phyloP scores from a whole-genome alignment of 2,888 invertebrate species.

The Chrysina gloriosa region DNA sequence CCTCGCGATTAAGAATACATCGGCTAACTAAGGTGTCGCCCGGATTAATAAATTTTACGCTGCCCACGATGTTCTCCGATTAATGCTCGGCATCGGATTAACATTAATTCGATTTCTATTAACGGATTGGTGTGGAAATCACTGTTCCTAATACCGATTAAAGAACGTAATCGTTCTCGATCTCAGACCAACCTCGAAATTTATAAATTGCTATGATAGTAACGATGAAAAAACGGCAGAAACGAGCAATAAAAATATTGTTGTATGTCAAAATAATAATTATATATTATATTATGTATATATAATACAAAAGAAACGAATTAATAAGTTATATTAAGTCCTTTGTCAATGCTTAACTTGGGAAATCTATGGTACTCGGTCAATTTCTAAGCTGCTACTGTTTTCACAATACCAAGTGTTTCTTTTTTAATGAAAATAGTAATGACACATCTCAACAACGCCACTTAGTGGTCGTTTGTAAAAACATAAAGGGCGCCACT shows the following conservation, averaged over 20 bases:
- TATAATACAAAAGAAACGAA: not conserved
- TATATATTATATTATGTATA: no score
- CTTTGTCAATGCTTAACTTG: no score
- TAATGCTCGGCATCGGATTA: not conserved
- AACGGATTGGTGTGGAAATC: not conserved
- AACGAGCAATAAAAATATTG: slow-evolving; percentile 1
- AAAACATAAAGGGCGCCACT: no score
- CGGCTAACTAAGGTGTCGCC: slow-evolving; percentile 13
- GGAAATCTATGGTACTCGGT: not conserved
- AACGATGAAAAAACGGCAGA: slow-evolving; percentile 1
- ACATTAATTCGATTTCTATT: slow-evolving; percentile 24
- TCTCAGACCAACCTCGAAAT: not conserved
- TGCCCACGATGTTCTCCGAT: not conserved
- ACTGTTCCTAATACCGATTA: slow-evolving; percentile 2
- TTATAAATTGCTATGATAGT: slow-evolving; percentile 3
- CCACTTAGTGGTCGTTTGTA: no score
- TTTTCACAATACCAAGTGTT: no score
- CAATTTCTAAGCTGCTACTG: no score
- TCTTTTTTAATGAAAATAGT: no score
- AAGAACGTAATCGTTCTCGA: not conserved
- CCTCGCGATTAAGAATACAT: not conserved
- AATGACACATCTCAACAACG: no score
- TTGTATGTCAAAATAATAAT: not conserved
- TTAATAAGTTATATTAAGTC: no score
- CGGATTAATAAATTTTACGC: slow-evolving; percentile 20